These are phyloP conservation scores for Branchinecta lynchi DNA, from an alignment of 1,140 invertebrate genomes.

Conservation along the genomic window DNA sequence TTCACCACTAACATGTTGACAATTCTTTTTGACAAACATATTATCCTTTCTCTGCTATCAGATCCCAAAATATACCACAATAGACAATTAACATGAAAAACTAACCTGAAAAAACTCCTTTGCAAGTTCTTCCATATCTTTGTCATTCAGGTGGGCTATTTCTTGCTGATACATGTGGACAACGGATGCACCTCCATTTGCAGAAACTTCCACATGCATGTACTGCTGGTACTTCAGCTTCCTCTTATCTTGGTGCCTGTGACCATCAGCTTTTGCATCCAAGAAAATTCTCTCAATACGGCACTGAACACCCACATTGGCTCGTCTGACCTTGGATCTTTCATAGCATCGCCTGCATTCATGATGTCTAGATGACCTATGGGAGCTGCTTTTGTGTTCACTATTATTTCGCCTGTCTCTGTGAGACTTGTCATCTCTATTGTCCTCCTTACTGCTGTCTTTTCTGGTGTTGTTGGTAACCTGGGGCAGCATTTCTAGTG, in stretches of 20 bases:
- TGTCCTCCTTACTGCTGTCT: background rate
- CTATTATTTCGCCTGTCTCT: background rate
- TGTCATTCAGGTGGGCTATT: slow-evolving; percentile 45
- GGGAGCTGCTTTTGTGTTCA: background rate
- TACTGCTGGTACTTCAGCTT: slow-evolving; percentile 50
- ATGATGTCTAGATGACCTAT: background rate
- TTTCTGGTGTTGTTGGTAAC: background rate
- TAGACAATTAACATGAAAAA: background rate
- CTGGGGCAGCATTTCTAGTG: background rate
- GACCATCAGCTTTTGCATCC: slow-evolving; percentile 3
- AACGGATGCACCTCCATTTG: slow-evolving; percentile 86
- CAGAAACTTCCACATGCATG: slow-evolving; percentile 75
- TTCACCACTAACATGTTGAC: too few relatives aligned
- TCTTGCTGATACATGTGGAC: slow-evolving; percentile 87
- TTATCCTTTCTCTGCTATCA: too few relatives aligned
- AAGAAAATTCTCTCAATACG: slow-evolving; percentile 26
- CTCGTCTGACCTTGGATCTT: slow-evolving; percentile 34
- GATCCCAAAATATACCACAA: too few relatives aligned
- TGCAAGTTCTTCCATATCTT: slow-evolving; percentile 64
- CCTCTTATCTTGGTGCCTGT: slow-evolving; percentile 23
- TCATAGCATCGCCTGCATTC: slow-evolving; percentile 26
- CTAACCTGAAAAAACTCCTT: slow-evolving; percentile 69
- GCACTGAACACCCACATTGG: slow-evolving; percentile 45
- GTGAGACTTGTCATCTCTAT: background rate
- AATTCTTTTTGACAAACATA: too few relatives aligned